A percentile compares a stretch with the other conserved stretches of the same genome.
These are phyloP conservation scores for Neelides sp. DNA, from an alignment of 1,140 invertebrate species.

Conservation along the genomic window DNA sequence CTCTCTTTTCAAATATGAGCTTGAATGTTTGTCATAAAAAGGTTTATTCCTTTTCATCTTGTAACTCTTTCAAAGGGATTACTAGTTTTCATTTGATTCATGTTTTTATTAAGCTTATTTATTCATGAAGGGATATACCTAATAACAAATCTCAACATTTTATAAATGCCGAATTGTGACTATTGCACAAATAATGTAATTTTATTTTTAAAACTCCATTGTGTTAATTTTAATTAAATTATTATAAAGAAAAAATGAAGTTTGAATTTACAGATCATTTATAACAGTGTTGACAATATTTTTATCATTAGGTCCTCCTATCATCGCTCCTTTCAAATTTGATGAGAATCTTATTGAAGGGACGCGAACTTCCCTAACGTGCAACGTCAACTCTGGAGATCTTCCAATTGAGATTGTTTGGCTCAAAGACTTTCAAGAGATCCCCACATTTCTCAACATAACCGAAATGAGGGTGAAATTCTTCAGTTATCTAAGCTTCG, in stretches of 20 bases:
- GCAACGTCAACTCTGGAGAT: slow-evolving; percentile 37
- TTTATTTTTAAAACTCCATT: neutral
- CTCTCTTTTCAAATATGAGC: neutral
- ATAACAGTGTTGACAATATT: slow-evolving; percentile 24
- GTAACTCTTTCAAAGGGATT: no score
- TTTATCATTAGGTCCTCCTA: slow-evolving; percentile 35
- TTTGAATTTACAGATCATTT: no score
- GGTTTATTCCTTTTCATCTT: neutral
- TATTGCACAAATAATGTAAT: no score
- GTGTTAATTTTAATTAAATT: neutral
- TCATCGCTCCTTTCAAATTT: slow-evolving; percentile 37
- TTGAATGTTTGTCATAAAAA: neutral
- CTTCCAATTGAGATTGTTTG: slow-evolving; percentile 38
- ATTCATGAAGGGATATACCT: no score
- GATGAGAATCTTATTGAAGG: slow-evolving; percentile 35
- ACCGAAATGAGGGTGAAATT: slow-evolving; percentile 22
- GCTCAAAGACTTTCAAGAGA: slow-evolving; percentile 39
- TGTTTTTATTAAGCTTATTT: no score
- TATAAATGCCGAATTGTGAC: no score
- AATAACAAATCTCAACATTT: no score
- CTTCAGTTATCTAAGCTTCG: slow-evolving; percentile 26
- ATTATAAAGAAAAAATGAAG: no score
- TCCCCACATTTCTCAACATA: slow-evolving; percentile 31
- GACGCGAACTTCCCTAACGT: slow-evolving; percentile 34
- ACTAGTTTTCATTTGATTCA: no score